Evolutionary conservation across 2,113 vertebrate species (phyloP).

Genomic region (Oreamnos americanus): DNA sequence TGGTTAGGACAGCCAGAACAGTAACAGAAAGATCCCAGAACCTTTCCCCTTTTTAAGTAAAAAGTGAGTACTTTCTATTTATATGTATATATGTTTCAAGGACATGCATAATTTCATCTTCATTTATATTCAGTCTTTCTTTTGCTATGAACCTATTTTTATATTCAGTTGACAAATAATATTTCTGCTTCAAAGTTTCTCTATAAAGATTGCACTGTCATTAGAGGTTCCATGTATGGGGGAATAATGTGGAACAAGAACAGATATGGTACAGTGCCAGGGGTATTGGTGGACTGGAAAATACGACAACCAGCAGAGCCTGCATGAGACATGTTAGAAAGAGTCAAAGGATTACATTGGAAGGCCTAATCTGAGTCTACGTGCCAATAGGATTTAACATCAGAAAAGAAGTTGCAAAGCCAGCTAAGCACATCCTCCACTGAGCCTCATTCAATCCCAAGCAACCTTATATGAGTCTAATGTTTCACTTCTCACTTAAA

Average conservation of each 20-base stretch:
- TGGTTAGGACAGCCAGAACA: neutral
- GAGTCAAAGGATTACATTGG: neutral
- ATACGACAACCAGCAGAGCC: neutral
- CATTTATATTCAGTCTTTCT: neutral
- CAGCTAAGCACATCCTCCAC: neutral
- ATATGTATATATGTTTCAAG: neutral
- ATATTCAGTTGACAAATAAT: neutral
- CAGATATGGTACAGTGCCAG: neutral
- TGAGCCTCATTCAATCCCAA: neutral
- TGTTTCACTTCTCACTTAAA: neutral
- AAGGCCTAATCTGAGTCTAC: neutral
- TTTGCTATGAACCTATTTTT: neutral
- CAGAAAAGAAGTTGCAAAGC: neutral
- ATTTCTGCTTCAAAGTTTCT: neutral
- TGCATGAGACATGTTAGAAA: neutral
- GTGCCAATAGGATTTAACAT: neutral
- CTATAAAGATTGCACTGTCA: neutral
- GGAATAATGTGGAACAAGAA: neutral
- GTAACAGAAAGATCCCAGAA: neutral
- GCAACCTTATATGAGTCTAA: neutral
- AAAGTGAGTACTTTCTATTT: neutral
- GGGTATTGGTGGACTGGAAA: neutral
- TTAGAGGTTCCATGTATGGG: neutral
- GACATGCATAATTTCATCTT: neutral
- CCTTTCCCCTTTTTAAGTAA: neutral